Evolutionary conservation across 2,888 invertebrate genomes (phyloP), one percentile per base, ranked within the genome.

Genomic region (Griposia aprilina): DNA sequence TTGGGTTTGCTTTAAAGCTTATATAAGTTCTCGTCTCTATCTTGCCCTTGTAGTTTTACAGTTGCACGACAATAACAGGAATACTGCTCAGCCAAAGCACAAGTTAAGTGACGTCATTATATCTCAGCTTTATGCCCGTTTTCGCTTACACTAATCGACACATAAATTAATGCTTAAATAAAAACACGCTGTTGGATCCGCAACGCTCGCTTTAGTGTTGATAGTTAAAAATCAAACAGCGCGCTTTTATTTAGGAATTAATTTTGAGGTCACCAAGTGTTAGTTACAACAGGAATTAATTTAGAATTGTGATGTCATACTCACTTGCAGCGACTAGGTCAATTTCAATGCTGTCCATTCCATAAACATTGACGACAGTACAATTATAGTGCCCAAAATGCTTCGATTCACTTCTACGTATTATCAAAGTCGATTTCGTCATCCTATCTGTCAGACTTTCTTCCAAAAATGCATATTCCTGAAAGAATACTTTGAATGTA

Each of bases 361-460:
- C 99, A 92, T 98, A 99, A 48, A 98, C 97, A 94, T 99, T 99
- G 74, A 98, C 97, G n/a, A 99, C 99, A 69, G 99, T 98, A 93
- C 99, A 99, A 95, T 99, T 99, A 96, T 99, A 99, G 83, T 97
- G 97, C 48, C 99, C 99, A 93, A 99, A 99, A 94, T 99, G 99
- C 87, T 97, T 97, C 59, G 98, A 97, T 90, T 98, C 98, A 74
- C 99, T 98, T 90, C 98, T 98, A 69, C 98, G 97, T 83, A 99
- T 98, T 82, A 99, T 98, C 74, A 99, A 96, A 23, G 98, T 98
- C 72, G 99, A 99, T 92, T 98, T 98, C 1, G 94, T 96, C 87
- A 99, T 97, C 23, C 98, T 98, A 91, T 98, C 98, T 0, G 98
- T 97, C 76, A 98, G 93, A 3, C 97, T 97, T 91, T 98, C 98